These are phyloP conservation scores for Condylura cristata DNA, from an alignment of 2,113 vertebrate genomes.

Conservation along the genomic window DNA sequence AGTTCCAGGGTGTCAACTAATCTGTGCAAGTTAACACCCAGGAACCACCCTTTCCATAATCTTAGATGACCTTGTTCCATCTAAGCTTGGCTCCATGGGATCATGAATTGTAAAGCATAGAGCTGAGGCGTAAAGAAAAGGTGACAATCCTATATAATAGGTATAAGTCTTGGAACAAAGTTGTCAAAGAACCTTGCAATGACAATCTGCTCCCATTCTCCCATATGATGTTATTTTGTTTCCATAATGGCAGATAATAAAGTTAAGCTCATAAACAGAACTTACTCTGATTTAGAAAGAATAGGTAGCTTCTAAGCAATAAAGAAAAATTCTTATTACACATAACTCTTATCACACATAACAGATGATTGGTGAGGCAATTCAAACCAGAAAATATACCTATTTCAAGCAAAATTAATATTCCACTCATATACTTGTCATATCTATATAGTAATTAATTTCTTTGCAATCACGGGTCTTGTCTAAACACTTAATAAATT, in stretches of 20 bases:
- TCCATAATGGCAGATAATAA: slow-evolving; percentile 27
- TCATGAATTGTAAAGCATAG: slow-evolving; percentile 67
- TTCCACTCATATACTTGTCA: slow-evolving; percentile 10
- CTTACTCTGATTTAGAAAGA: slow-evolving; percentile 44
- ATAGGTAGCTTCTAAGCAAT: slow-evolving; percentile 30
- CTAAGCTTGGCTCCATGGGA: slow-evolving; percentile 65
- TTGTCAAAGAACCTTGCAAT: slow-evolving; percentile 76
- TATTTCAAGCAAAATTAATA: slow-evolving; percentile 46
- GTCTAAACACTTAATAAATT: slow-evolving; percentile 31
- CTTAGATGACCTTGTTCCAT: slow-evolving; percentile 70
- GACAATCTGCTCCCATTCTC: slow-evolving; percentile 51
- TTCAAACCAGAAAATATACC: slow-evolving; percentile 21
- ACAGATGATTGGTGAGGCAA: slow-evolving; percentile 51
- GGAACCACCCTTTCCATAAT: slow-evolving; percentile 62
- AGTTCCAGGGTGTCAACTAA: slow-evolving; percentile 1
- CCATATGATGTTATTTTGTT: slow-evolving; percentile 48
- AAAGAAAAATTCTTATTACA: slow-evolving; percentile 31
- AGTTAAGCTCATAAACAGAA: slow-evolving; percentile 50
- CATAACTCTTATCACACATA: rapidly evolving
- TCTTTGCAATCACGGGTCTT: slow-evolving; percentile 32
- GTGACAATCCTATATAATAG: slow-evolving; percentile 82
- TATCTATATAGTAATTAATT: slow-evolving; percentile 45
- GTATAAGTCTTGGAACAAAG: slow-evolving; percentile 82
- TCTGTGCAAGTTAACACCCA: slow-evolving; percentile 53
- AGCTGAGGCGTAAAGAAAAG: slow-evolving; percentile 71